Base-by-base conservation (phyloP, 64 coral and sea anemone species). In the Porites lutea region DNA sequence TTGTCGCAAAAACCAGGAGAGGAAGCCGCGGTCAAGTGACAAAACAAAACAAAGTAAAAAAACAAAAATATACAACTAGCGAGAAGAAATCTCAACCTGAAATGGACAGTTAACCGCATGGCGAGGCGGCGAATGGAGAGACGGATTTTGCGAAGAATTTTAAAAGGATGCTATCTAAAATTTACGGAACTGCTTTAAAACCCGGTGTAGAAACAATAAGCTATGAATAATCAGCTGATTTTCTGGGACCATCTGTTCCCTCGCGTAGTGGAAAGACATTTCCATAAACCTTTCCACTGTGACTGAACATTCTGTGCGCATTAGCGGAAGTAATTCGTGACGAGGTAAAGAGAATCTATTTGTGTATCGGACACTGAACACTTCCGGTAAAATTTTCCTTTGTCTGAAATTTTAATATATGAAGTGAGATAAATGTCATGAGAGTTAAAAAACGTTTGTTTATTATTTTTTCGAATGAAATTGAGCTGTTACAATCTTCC, bases 161-260 rank as follows among this genome's bases (percentile, higher is more conserved):
- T 48, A 8, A 11, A 49, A 44, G 47, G 9, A 13, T 15, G 46
- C 5, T n/a, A 1, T 6, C 81, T 11, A 50, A 49, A 48, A 51
- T 22, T 13, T 5, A 5, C 18, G 13, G 63, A 52, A 69, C 45
- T 50, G 64, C 48, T 47, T 84, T 84, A 84, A 67, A 49, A 46
- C 67, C 63, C 62, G 62, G n/a, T 84, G 19, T 8, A 51, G 2
- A 60, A 50, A 23, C 18, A 21, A 49, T 68, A 84, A 67, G 62
- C 13, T n/a, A 84, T 84, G 20, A 67, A 84, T 84, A 84, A 52
- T 69, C 61, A 84, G 81, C 63, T 84, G 81, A 84, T 84, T 69
- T 6, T 43, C 16, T 10, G 15, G 8, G 27, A 20, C 45, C 81
- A 84, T 69, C 81, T 84, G 81, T 27, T 48, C 8, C 22, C n/a